phyloP scores from a whole-genome alignment of 2,113 vertebrate genomes.

The Chamaetylas fuelleborni region DNA sequence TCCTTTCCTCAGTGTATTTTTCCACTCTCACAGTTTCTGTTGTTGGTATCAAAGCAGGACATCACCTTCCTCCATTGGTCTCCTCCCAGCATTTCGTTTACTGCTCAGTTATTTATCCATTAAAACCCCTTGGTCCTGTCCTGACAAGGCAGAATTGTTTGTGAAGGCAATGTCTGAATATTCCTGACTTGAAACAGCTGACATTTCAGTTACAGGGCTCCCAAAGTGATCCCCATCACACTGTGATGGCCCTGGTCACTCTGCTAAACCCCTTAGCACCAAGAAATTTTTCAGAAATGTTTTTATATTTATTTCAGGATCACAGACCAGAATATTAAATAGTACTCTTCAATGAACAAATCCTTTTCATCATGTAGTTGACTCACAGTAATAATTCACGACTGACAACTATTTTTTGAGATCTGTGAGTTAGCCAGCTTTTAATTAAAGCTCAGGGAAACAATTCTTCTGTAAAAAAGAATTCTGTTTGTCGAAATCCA shows the following conservation, averaged over 20 bases:
- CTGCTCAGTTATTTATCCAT: background rate
- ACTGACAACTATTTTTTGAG: background rate
- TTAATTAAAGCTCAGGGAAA: constrained; percentile 53
- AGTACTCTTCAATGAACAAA: background rate
- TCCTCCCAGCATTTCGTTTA: background rate
- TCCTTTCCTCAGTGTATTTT: background rate
- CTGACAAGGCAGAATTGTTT: background rate
- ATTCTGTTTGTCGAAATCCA: constrained; percentile 42
- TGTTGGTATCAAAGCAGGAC: background rate
- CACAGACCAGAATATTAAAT: background rate
- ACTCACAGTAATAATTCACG: background rate
- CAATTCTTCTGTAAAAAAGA: constrained; percentile 42
- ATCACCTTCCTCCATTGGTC: background rate
- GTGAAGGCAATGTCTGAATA: background rate
- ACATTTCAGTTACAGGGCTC: background rate
- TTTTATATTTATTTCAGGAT: background rate
- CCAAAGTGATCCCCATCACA: background rate
- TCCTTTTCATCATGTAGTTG: background rate
- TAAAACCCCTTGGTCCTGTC: background rate
- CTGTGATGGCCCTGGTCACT: background rate
- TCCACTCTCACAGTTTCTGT: background rate
- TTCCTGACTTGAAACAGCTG: background rate
- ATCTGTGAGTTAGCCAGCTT: constrained; percentile 41
- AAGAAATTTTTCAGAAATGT: background rate
- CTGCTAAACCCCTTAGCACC: background rate